Conservation (phyloP, 92 coral and sea anemone genomes). For the Epizoanthus rinbou region DNA sequence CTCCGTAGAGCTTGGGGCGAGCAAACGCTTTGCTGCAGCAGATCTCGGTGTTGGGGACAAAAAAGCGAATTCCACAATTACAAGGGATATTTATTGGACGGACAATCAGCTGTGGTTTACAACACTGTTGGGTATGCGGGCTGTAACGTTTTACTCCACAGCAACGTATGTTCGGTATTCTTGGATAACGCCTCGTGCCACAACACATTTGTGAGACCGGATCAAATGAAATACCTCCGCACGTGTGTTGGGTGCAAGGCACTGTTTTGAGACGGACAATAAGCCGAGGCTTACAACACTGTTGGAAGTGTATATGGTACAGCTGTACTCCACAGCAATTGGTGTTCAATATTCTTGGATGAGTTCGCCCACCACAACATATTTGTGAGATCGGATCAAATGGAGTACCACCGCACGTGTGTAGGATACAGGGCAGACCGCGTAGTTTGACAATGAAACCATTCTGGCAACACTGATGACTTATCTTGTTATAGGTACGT, state of each 20-base stretch:
- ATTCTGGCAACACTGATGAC: conserved; percentile 12
- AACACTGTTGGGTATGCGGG: conserved; percentile 9
- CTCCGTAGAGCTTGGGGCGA: conserved; percentile 23
- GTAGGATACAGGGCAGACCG: neutral
- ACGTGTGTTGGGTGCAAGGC: neutral
- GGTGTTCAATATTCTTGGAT: neutral
- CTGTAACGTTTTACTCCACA: conserved; percentile 17
- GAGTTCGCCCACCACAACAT: conserved; percentile 1
- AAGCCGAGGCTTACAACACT: conserved; percentile 14
- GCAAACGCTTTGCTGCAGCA: conserved; percentile 9
- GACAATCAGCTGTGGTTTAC: neutral
- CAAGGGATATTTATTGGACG: conserved; percentile 13
- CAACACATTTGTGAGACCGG: conserved; percentile 29
- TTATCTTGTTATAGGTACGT: conserved; percentile 1
- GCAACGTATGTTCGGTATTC: neutral
- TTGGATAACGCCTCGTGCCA: neutral
- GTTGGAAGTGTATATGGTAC: conserved; percentile 10
- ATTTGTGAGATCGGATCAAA: conserved; percentile 13
- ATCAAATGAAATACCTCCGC: neutral
- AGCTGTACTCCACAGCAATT: conserved; percentile 6
- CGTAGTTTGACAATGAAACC: neutral
- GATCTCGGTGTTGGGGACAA: conserved; percentile 2
- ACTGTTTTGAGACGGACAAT: neutral
- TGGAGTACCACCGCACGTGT: neutral
- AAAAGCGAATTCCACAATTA: conserved; percentile 20